Conservation (phyloP, 2,888 invertebrate species). For the Sinohyriopsis cumingii region DNA sequence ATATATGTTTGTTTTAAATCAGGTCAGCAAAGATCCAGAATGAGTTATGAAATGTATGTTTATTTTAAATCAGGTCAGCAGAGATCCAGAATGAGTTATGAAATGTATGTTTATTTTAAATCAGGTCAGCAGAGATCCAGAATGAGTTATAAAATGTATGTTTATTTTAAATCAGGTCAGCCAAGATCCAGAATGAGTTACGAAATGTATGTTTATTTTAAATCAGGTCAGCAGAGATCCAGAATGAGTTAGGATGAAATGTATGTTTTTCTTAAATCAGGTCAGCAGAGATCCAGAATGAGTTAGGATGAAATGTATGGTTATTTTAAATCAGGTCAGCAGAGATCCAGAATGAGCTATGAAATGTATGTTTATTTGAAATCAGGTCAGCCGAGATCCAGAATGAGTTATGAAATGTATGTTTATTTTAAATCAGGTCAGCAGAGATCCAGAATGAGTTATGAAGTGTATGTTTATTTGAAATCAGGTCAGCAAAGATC, state of each 20-base stretch:
- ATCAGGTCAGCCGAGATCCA: slow-evolving; percentile 90
- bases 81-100: slow-evolving; percentile 96
- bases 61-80: slow-evolving; percentile 86
- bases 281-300: slow-evolving; percentile 96
- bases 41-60: no score
- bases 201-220: no score
- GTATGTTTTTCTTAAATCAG: no score
- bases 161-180: slow-evolving; percentile 82
- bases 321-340: slow-evolving; percentile 84
- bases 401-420: no score
- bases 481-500: slow-evolving; percentile 89
- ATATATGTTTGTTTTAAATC: no score
- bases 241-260: no score
- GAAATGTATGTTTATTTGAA: no score
- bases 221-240: slow-evolving; percentile 89
- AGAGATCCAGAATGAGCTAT: slow-evolving; percentile 97
- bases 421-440: slow-evolving; percentile 82
- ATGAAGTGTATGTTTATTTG: no score
- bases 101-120: no score
- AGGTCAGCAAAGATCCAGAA: slow-evolving; percentile 95
- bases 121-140: slow-evolving; percentile 93
- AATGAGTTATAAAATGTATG: no score
- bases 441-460: slow-evolving; percentile 96
- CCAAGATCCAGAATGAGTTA: slow-evolving; percentile 97
- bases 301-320: no score